phyloP scores from a whole-genome alignment of 37 sponge, comb jelly and placozoan species.

The Aphrocallistes beatrix region DNA sequence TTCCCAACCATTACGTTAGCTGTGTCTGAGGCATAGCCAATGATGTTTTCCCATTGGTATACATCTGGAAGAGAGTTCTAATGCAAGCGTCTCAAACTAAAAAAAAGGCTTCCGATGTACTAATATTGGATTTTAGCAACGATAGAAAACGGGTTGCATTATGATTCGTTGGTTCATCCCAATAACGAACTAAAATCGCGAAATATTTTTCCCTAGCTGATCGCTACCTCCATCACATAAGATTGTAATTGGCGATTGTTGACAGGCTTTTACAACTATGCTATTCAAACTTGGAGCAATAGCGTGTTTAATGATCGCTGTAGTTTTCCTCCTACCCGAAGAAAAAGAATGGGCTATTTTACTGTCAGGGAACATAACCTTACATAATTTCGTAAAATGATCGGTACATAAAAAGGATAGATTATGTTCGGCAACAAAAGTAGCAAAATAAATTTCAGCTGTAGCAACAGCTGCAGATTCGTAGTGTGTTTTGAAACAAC shows the following conservation, averaged over 20 bases:
- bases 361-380: slow-evolving; percentile 37
- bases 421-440: slow-evolving; percentile 35
- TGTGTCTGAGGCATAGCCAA: slow-evolving; percentile 26
- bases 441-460: too few species aligned
- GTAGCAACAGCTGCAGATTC: too few species aligned
- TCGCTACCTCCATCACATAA: background rate
- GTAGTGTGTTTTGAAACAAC: too few species aligned
- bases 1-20: slow-evolving; percentile 25
- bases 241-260: background rate
- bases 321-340: slow-evolving; percentile 24
- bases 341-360: slow-evolving; percentile 26
- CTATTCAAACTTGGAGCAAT: background rate
- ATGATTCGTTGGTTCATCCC: background rate
- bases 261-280: background rate
- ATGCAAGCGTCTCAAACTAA: background rate
- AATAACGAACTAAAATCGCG: background rate
- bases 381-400: slow-evolving; percentile 30
- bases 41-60: slow-evolving; percentile 21
- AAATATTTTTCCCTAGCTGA: background rate
- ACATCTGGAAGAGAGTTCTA: background rate
- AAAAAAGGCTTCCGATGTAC: background rate
- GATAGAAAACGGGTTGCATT: background rate
- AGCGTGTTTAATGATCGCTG: slow-evolving; percentile 24
- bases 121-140: background rate
- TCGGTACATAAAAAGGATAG: slow-evolving; percentile 22